Evolutionary conservation across 2,113 vertebrate genomes (phyloP), one percentile per base, ranked within the genome.

Genomic region (Spea multiplicata): DNA sequence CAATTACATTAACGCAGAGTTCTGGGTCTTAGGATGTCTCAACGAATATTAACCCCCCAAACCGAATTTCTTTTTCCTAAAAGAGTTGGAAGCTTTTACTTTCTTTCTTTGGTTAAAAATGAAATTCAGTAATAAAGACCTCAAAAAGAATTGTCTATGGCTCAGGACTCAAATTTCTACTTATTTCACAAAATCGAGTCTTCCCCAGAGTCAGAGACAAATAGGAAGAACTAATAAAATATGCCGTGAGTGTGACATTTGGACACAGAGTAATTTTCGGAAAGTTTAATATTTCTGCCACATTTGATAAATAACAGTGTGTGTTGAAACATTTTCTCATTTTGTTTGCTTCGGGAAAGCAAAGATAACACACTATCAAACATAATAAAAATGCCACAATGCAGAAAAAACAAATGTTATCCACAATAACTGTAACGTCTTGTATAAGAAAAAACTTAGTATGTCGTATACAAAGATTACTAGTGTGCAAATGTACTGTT

Each of bases 261-360:
- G 55, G 46, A 49, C 68, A 6, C 48, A 68, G 3, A 48, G 66
- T 70, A 77, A 67, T 44, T 62, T 76, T 77, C 46, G 2, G 10
- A 70, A 77, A 70, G 75, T 62, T 62, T 77, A 77, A 70, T 77
- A 77, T 62, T 70, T 76, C 75, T 70, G 75, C 16, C 75, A 77
- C 55, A 50, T 62, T 62, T 77, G 55, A 77, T 50, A 70, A 70
- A 77, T 71, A 50, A 55, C 67, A 70, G 46, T 4, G 55, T 10
- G 52, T 44, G 66, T 44, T 44, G 5, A 71, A 77, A 77, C 66
- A 62, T 47, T 70, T 70, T 71, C 55, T 70, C 55, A 70, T 50
- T 77, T 68, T 77, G 13, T 45, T 46, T 62, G 66, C 55, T 69
- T 61, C 75, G 70, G 67, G 53, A 70, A 77, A 50, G 55, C 66